Conservation (phyloP, 2,797 vertebrate species). For the Sciurus carolinensis region DNA sequence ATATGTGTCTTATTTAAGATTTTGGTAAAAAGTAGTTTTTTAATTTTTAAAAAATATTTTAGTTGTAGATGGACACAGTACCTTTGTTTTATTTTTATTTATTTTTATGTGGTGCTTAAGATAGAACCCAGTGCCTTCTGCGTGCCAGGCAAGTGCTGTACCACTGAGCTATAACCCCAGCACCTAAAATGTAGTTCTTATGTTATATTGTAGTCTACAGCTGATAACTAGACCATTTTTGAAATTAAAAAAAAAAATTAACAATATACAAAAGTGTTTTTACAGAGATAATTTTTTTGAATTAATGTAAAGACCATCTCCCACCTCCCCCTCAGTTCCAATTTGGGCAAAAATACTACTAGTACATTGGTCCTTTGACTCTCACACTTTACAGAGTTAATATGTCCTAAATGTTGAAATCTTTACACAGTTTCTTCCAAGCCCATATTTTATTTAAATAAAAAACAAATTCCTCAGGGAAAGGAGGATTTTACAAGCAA, state of each 20-base stretch:
- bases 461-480: slow-evolving; percentile 79
- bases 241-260: not conserved
- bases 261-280: slow-evolving; percentile 4
- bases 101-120: no score
- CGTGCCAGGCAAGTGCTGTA: no score
- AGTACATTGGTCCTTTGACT: not conserved
- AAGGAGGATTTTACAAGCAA: slow-evolving; percentile 79
- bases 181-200: slow-evolving; percentile 27
- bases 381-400: slow-evolving; percentile 39
- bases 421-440: slow-evolving; percentile 52
- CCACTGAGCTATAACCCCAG: no score
- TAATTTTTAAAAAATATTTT: not conserved
- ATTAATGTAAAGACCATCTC: slow-evolving; percentile 3
- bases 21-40: slow-evolving; percentile 36
- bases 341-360: not conserved
- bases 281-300: not conserved
- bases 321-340: not conserved
- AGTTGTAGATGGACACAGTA: no score
- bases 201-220: not conserved
- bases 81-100: no score
- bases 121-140: no score
- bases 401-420: slow-evolving; percentile 12
- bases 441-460: slow-evolving; percentile 76
- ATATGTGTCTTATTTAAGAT: not conserved
- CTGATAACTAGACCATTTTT: slow-evolving; percentile 33